Percentiles rank a stretch among this genome's conserved stretches.
Evolutionary conservation across 2,113 vertebrate genomes (phyloP).

Genomic region (Daboia siamensis): DNA sequence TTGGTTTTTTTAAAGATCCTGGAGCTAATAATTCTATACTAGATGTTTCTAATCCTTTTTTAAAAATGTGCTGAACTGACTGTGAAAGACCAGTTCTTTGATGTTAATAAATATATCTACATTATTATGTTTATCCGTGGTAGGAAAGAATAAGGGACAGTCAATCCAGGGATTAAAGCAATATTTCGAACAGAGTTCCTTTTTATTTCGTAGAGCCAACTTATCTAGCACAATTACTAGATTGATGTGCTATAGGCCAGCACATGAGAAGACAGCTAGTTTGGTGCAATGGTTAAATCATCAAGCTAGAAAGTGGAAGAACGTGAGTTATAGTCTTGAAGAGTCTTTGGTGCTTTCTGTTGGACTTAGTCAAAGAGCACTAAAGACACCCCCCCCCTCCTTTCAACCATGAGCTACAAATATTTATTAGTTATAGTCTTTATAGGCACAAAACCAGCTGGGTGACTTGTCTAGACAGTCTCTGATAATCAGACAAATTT

Average conservation of each 20-base stretch:
- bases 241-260: background rate
- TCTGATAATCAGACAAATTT: too few relatives aligned
- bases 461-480: too few relatives aligned
- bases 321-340: background rate
- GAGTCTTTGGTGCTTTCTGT: background rate
- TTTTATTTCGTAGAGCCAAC: background rate
- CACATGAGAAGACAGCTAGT: background rate
- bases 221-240: background rate
- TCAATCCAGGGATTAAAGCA: background rate
- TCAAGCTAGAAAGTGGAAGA: background rate
- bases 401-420: too few relatives aligned
- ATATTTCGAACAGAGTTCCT: background rate
- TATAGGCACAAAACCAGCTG: too few relatives aligned
- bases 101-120: background rate
- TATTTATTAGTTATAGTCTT: too few relatives aligned
- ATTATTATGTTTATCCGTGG: background rate
- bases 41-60: background rate
- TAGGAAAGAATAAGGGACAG: background rate
- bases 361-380: background rate
- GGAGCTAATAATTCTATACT: background rate
- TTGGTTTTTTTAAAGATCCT: background rate
- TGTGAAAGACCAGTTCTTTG: background rate
- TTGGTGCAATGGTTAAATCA: background rate
- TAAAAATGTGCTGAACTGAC: background rate
- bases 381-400: too few relatives aligned